These are phyloP conservation scores for Andrena fulva DNA, from an alignment of 2,888 invertebrate species.

Conservation along the genomic window DNA sequence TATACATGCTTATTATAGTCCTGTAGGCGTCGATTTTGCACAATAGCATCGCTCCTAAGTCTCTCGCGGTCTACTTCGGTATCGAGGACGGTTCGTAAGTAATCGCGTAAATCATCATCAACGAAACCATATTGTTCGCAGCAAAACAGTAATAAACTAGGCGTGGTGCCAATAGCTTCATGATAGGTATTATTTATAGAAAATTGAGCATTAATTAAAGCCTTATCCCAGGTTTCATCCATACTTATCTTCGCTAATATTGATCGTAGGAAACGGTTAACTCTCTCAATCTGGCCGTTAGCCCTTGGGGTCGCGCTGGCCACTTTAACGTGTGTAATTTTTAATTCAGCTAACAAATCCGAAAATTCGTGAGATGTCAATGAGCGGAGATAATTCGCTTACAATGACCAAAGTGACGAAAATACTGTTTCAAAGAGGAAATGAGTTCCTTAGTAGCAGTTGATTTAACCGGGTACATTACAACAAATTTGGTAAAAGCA, in stretches of 20 bases:
- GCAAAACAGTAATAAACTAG: conserved; percentile 17
- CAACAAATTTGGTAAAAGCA: conserved; percentile 9
- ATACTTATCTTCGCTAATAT: background rate
- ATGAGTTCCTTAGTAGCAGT: conserved; percentile 24
- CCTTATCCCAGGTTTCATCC: conserved; percentile 20
- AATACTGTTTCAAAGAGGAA: background rate
- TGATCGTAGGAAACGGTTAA: conserved; percentile 17
- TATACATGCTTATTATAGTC: conserved; percentile 3
- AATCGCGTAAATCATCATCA: conserved; percentile 1
- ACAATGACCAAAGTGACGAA: conserved; percentile 19
- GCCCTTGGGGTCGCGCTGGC: background rate
- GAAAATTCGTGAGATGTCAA: conserved; percentile 25
- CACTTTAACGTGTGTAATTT: conserved; percentile 11
- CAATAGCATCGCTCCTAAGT: background rate
- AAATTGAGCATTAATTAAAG: conserved; percentile 18
- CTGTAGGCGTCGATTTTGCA: background rate
- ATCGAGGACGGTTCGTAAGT: background rate
- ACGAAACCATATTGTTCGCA: conserved; percentile 15
- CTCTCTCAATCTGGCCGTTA: conserved; percentile 30
- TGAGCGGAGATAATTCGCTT: conserved; percentile 19
- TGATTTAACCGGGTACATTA: conserved; percentile 26
- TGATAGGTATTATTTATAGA: conserved; percentile 32
- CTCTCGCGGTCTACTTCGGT: conserved; percentile 3
- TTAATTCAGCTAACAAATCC: background rate
- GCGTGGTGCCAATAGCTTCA: conserved; percentile 14